phyloP scores from a whole-genome alignment of 2,113 vertebrate genomes.

The Capricornis sumatraensis region DNA sequence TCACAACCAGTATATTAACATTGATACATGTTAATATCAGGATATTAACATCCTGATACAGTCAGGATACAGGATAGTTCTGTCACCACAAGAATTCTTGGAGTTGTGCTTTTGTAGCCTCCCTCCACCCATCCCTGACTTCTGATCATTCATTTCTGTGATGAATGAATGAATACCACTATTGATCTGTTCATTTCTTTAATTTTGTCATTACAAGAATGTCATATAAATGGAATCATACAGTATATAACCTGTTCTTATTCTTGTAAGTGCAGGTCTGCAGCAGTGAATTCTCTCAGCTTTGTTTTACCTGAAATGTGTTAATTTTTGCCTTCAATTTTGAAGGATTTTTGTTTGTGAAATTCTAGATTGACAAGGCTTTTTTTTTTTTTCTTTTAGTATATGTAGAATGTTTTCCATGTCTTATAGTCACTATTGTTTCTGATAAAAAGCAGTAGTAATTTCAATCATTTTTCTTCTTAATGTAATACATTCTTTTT shows the following conservation, averaged over 20 bases:
- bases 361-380: background rate
- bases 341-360: background rate
- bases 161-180: background rate
- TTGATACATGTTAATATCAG: background rate
- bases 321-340: background rate
- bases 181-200: background rate
- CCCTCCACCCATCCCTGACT: background rate
- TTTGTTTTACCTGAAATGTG: background rate
- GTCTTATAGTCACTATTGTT: background rate
- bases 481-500: background rate
- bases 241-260: background rate
- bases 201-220: background rate
- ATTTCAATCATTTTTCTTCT: background rate
- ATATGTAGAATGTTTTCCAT: background rate
- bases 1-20: background rate
- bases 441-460: background rate
- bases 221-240: background rate
- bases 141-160: background rate
- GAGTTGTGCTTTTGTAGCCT: background rate
- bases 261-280: background rate
- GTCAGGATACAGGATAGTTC: background rate
- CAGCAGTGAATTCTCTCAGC: background rate
- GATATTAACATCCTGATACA: background rate
- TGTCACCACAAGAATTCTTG: background rate
- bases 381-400: background rate